phyloP scores from a whole-genome alignment of 2,888 invertebrate genomes.

The Parascotia fuliginaria region DNA sequence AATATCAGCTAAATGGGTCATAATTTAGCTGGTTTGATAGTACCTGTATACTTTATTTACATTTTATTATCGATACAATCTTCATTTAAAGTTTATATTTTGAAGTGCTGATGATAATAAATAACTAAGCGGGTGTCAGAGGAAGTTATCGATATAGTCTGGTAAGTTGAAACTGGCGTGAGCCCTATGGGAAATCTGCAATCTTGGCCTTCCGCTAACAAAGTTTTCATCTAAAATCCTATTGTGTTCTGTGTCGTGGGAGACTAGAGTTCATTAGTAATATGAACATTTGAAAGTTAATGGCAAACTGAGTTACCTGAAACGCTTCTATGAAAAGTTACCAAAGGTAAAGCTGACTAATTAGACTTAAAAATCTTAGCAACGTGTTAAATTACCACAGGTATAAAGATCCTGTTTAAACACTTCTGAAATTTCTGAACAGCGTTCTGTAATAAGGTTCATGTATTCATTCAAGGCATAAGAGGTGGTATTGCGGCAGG shows the following conservation, averaged over 20 bases:
- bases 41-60: too few species aligned
- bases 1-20: too few species aligned
- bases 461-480: constrained; percentile 5
- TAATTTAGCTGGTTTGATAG: too few species aligned
- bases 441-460: not conserved
- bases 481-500: constrained; percentile 4
- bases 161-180: constrained; percentile 79
- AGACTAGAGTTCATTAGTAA: constrained; percentile 72
- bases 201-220: constrained; percentile 82
- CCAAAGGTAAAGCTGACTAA: constrained; percentile 22
- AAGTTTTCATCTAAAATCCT: constrained; percentile 84
- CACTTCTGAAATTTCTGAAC: constrained; percentile 9
- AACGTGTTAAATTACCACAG: constrained; percentile 11
- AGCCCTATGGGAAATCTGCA: constrained; percentile 81
- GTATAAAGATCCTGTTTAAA: constrained; percentile 7
- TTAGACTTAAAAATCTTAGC: constrained; percentile 18
- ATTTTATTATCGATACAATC: too few species aligned
- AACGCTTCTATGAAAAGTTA: constrained; percentile 20
- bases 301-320: constrained; percentile 39
- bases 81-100: constrained; percentile 20
- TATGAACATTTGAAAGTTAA: constrained; percentile 50
- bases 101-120: constrained; percentile 54
- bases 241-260: constrained; percentile 76
- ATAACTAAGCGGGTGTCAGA: constrained; percentile 68
- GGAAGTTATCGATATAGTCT: constrained; percentile 80